Evolutionary conservation across 2,888 invertebrate species (phyloP).

Genomic region (Linnaemya tessellans): DNA sequence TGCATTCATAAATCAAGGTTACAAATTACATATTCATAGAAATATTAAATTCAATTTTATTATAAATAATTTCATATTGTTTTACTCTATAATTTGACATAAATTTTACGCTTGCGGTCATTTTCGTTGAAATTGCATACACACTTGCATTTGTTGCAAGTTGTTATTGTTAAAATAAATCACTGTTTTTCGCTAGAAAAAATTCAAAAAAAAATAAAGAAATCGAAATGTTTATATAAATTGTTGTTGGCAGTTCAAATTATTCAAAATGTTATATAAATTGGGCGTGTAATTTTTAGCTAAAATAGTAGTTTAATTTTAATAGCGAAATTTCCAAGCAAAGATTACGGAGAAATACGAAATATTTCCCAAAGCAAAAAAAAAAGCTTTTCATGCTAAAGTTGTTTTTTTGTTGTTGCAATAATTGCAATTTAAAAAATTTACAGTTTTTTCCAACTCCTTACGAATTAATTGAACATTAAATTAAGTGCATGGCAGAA

Average conservation of each 20-base stretch:
- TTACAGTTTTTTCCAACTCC: not conserved
- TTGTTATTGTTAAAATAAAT: constrained; percentile 52
- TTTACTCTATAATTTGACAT: constrained; percentile 61
- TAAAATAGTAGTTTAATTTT: not conserved
- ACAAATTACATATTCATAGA: constrained; percentile 12
- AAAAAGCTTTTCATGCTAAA: not conserved
- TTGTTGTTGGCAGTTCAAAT: constrained; percentile 39
- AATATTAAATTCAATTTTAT: constrained; percentile 54
- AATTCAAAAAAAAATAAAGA: constrained; percentile 47
- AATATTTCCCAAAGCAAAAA: no score
- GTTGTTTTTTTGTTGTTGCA: no score
- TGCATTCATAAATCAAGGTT: constrained; percentile 57
- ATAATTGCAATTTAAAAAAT: not conserved
- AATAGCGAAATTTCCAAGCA: not conserved
- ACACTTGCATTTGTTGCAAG: not conserved
- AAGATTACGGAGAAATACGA: not conserved
- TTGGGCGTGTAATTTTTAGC: constrained; percentile 20
- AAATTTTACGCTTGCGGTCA: constrained; percentile 56
- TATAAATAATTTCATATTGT: constrained; percentile 42
- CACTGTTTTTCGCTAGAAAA: not conserved
- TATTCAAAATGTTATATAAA: constrained; percentile 33
- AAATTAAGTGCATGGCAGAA: not conserved
- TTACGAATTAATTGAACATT: not conserved
- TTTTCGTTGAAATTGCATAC: constrained; percentile 33
- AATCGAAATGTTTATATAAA: constrained; percentile 51